Base-by-base conservation (phyloP, 30 jellyfish, hydroid and myxozoan genomes). In the Aurelia aurita complex sp. Pacific region DNA sequence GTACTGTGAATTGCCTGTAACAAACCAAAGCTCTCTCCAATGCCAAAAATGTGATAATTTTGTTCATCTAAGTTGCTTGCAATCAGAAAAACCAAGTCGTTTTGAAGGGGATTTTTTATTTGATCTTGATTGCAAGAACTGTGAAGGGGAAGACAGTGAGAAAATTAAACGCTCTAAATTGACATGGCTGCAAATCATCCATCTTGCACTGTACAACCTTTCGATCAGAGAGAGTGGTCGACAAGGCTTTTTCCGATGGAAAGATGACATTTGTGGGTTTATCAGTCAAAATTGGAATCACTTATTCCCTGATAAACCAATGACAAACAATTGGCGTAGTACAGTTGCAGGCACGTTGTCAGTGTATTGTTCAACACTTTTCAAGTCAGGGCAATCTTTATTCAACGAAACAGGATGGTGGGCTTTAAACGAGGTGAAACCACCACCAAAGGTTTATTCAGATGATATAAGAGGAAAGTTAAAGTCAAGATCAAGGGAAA, bases 331-430 rank as follows among this genome's bases (percentile, higher is more conserved):
- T 82, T 95, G 99, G 99, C 67, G 86, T 14, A 86, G 96, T 54
- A 95, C 99, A 3, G 91, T 89, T 62, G 99, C 99, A 42, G 99
- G 99, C 63, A 87, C 97, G 18, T 76, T 95, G 75, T 95, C 99
- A 11, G 95, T 89, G 33, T 86, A 95, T 73, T 69, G 99, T 73
- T 87, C 91, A 10, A 89, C 71, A 17, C 75, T 95, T 6, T 95
- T 95, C 65, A 76, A 77, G 73, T 95, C 99, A 15, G 99, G 99
- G 51, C 97, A 85, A 61, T 65, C 64, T 8, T 14, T 76, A 33
- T 95, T 89, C 57, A 86, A 87, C 38, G 97, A 88, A 65, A 67
- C 96, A 3, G 99, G 99, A 2, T 95, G 99, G 99, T 95, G 99
- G 99, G 95, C 95, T 19, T 88, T 95, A 2, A 76, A 46, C 18